Conservation (phyloP, 2,797 vertebrate genomes). For the Astyanax mexicanus region DNA sequence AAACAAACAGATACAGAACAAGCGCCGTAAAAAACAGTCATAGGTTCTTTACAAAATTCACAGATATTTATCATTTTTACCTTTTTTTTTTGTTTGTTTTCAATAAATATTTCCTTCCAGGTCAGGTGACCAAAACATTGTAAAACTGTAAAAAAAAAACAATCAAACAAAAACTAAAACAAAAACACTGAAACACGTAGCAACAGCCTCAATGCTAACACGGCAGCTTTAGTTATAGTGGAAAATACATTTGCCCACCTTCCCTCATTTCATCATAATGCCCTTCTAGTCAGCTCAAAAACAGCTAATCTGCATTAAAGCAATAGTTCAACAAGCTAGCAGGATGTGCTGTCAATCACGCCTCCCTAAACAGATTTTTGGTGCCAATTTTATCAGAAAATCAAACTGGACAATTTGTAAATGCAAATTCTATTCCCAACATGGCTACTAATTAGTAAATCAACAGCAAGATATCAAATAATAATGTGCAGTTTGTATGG, state of each 20-base stretch:
- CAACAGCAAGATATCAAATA: too few relatives aligned
- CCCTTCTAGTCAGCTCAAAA: constrained; percentile 65
- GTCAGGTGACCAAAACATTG: constrained; percentile 73
- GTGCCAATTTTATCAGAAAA: too few relatives aligned
- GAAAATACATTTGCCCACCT: background rate
- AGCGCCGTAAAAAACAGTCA: constrained; percentile 81
- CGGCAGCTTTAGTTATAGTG: background rate
- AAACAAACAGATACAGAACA: constrained; percentile 76
- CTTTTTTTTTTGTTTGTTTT: constrained; percentile 35
- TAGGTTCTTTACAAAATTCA: constrained; percentile 84
- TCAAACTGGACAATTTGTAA: too few relatives aligned
- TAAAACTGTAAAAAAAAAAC: constrained; percentile 55
- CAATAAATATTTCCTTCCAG: constrained; percentile 51
- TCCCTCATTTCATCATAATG: constrained; percentile 47
- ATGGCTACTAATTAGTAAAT: too few relatives aligned
- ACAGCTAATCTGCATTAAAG: background rate
- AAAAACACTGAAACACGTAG: too few relatives aligned
- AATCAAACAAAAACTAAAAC: background rate
- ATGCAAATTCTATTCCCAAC: too few relatives aligned
- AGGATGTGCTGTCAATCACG: too few relatives aligned
- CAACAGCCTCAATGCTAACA: too few relatives aligned
- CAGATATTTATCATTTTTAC: constrained; percentile 72
- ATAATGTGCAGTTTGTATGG: too few relatives aligned
- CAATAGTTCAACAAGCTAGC: too few relatives aligned
- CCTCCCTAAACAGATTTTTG: too few relatives aligned